These are phyloP conservation scores for Hoplodrina ambigua DNA, from an alignment of 2,888 invertebrate species.

Conservation along the genomic window DNA sequence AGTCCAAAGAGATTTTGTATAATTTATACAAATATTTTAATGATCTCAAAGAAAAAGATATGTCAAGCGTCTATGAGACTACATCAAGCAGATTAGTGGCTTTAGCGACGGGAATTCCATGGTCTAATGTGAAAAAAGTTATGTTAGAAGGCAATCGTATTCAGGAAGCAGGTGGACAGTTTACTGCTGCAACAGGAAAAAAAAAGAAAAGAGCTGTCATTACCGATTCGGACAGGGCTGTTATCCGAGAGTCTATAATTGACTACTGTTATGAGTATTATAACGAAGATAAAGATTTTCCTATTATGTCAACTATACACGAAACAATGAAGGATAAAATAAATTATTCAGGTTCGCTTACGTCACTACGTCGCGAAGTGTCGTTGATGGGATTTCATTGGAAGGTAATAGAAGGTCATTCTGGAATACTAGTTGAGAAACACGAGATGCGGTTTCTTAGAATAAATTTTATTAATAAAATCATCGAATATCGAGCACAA, in stretches of 20 bases:
- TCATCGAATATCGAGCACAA: conserved; percentile 29
- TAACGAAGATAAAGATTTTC: conserved; percentile 21
- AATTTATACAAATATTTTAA: conserved; percentile 29
- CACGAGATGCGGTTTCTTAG: conserved; percentile 27
- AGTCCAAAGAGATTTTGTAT: conserved; percentile 22
- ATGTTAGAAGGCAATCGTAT: conserved; percentile 29
- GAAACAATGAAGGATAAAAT: conserved; percentile 26
- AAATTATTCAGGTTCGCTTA: conserved; percentile 16
- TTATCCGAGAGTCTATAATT: conserved; percentile 16
- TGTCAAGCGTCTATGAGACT: conserved; percentile 23
- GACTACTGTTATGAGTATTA: conserved; percentile 29
- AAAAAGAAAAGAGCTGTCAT: neutral
- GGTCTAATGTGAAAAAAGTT: conserved; percentile 26
- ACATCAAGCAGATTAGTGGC: conserved; percentile 25
- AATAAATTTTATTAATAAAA: conserved; percentile 35
- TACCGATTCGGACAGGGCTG: conserved; percentile 22
- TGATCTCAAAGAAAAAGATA: conserved; percentile 24
- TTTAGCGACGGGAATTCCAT: conserved; percentile 21
- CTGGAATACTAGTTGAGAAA: conserved; percentile 27
- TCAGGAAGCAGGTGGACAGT: conserved; percentile 17
- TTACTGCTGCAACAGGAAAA: conserved; percentile 4
- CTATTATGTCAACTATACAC: conserved; percentile 4
- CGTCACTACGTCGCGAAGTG: conserved; percentile 1
- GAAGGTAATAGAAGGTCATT: conserved; percentile 4
- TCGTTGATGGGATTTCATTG: conserved; percentile 21